A percentile compares a stretch with the other conserved stretches of the same genome.
Conservation (phyloP, 2,113 vertebrate genomes). For the Platanista minor region DNA sequence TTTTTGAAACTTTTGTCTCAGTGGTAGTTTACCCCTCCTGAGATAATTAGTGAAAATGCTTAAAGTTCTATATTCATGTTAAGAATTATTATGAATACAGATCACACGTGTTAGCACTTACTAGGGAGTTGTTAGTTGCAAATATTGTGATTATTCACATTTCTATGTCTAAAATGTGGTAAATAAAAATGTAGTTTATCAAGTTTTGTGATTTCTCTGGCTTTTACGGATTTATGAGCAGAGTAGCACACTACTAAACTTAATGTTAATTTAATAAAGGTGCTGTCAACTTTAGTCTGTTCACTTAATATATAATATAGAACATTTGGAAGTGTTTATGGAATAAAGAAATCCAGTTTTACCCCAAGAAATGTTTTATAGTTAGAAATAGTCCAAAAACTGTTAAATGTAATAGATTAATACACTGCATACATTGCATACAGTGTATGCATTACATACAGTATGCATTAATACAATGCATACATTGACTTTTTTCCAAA, state of each 20-base stretch:
- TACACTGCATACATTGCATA: no score
- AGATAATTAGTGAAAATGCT: not conserved
- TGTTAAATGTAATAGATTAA: not conserved
- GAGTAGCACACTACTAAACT: not conserved
- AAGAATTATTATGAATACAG: not conserved
- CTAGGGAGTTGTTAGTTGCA: not conserved
- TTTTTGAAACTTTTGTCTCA: not conserved
- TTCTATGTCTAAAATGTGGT: not conserved
- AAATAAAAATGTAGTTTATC: not conserved
- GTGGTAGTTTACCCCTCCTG: not conserved
- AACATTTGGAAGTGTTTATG: not conserved
- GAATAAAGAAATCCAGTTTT: not conserved
- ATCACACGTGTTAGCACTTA: not conserved
- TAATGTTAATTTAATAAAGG: constrained; percentile 12
- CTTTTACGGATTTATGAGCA: not conserved
- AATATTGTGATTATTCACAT: not conserved
- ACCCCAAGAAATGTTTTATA: not conserved
- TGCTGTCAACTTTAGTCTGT: not conserved
- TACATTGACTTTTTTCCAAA: not conserved
- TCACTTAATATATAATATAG: not conserved
- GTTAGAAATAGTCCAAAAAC: not conserved
- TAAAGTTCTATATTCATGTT: not conserved
- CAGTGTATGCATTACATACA: no score
- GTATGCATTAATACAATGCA: no score
- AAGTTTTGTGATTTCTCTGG: constrained; percentile 12